These are phyloP conservation scores for Stenotaenia linearis DNA, from an alignment of 2,888 invertebrate genomes.

Conservation along the genomic window DNA sequence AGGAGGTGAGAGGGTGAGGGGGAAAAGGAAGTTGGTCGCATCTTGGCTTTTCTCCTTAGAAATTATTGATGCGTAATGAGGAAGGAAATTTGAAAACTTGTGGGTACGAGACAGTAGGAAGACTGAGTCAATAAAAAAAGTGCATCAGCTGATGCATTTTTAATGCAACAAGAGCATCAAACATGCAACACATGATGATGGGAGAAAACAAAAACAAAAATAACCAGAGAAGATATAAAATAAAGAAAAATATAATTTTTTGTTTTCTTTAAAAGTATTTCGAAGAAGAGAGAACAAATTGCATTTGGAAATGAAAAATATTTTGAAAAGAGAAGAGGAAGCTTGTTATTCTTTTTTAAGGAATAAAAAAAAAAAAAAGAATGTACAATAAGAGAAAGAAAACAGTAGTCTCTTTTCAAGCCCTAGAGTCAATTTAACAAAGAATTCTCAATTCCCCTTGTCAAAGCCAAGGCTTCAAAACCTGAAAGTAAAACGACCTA, in stretches of 20 bases:
- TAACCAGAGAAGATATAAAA: not conserved
- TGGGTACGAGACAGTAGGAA: not conserved
- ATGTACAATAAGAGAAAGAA: not conserved
- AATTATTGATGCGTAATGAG: not conserved
- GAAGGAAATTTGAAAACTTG: conserved; percentile 16
- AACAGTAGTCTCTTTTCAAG: not conserved
- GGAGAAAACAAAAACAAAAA: not conserved
- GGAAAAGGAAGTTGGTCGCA: not conserved
- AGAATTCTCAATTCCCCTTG: not conserved
- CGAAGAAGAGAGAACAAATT: conserved; percentile 6
- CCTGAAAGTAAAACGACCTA: not conserved
- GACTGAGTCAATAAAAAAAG: not conserved
- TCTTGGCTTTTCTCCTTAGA: not conserved
- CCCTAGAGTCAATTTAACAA: not conserved
- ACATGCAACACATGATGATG: not conserved
- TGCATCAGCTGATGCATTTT: too few species aligned
- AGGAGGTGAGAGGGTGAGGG: too few species aligned
- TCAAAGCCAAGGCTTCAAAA: conserved; percentile 16
- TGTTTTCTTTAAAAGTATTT: not conserved
- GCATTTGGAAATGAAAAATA: conserved; percentile 19
- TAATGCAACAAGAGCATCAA: not conserved
- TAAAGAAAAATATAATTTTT: not conserved
- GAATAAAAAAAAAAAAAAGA: not conserved
- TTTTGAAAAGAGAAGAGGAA: not conserved
- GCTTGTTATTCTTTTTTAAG: conserved; percentile 2